These are phyloP conservation scores for Bombus waltoni DNA, from an alignment of 1,140 invertebrate genomes.

Conservation along the genomic window DNA sequence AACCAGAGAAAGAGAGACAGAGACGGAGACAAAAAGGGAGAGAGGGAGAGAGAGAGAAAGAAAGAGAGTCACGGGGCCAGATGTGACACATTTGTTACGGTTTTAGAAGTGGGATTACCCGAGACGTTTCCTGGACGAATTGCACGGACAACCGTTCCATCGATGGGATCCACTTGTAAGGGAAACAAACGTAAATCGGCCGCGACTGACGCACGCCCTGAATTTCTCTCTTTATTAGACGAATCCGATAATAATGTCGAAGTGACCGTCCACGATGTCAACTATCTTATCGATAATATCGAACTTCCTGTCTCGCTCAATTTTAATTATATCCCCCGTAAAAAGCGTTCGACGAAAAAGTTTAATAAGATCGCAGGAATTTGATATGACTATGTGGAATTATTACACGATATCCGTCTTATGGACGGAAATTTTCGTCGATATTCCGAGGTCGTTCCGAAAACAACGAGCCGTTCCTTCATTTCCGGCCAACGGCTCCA, in stretches of 20 bases:
- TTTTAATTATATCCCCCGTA: not conserved
- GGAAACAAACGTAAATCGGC: not conserved
- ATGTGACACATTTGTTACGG: constrained; percentile 35
- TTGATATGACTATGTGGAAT: not conserved
- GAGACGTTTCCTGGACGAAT: constrained; percentile 8
- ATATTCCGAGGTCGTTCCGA: not conserved
- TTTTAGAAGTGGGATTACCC: constrained; percentile 22
- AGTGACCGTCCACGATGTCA: no score
- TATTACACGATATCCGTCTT: not conserved
- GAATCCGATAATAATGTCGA: not conserved
- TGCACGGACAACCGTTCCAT: constrained; percentile 9
- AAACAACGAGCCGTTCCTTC: not conserved
- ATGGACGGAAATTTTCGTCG: no score
- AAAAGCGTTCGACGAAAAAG: not conserved
- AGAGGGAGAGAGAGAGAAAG: not conserved
- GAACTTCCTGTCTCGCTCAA: not conserved
- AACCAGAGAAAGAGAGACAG: not conserved
- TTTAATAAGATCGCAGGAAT: not conserved
- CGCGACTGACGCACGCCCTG: not conserved
- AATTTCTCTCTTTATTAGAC: not conserved
- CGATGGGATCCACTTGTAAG: not conserved
- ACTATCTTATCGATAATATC: not conserved
- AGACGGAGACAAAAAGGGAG: no score
- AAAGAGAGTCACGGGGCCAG: not conserved
- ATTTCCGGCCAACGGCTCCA: not conserved